These are phyloP conservation scores for Oreohelix idahoensis DNA, from an alignment of 1,140 invertebrate species.

Conservation along the genomic window DNA sequence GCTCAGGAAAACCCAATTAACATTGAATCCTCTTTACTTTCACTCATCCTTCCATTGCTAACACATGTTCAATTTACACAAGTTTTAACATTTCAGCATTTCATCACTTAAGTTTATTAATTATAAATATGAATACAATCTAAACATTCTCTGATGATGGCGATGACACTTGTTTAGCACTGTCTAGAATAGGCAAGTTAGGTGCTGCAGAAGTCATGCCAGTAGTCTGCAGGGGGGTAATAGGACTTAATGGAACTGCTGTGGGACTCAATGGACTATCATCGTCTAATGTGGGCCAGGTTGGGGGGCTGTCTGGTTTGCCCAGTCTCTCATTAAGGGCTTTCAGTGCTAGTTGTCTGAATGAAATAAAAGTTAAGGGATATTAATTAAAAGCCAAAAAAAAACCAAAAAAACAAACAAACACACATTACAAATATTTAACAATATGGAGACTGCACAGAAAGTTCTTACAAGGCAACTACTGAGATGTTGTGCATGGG, in stretches of 20 bases:
- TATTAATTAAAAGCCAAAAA: no score
- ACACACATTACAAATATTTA: background rate
- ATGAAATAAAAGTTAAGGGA: constrained; percentile 71
- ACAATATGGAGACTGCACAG: background rate
- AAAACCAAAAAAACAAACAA: no score
- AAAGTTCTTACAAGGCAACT: no score
- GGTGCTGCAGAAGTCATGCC: background rate
- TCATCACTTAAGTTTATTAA: background rate
- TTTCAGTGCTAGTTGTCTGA: constrained; percentile 94
- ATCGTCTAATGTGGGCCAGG: constrained; percentile 69
- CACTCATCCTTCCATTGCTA: background rate
- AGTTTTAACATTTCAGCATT: background rate
- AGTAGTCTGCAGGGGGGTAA: background rate
- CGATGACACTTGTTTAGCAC: background rate
- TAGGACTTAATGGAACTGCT: background rate
- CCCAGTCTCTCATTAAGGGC: constrained; percentile 91
- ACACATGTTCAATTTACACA: background rate
- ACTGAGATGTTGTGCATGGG: no score
- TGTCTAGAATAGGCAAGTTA: constrained; percentile 52
- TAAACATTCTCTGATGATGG: background rate
- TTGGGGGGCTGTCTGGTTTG: constrained; percentile 76
- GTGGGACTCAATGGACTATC: constrained; percentile 46
- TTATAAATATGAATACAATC: background rate
- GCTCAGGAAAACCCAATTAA: background rate
- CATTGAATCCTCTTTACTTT: background rate